Percentiles rank a stretch among this genome's conserved stretches.
phyloP scores from a whole-genome alignment of 1,140 invertebrate species.

The Eciton burchellii region DNA sequence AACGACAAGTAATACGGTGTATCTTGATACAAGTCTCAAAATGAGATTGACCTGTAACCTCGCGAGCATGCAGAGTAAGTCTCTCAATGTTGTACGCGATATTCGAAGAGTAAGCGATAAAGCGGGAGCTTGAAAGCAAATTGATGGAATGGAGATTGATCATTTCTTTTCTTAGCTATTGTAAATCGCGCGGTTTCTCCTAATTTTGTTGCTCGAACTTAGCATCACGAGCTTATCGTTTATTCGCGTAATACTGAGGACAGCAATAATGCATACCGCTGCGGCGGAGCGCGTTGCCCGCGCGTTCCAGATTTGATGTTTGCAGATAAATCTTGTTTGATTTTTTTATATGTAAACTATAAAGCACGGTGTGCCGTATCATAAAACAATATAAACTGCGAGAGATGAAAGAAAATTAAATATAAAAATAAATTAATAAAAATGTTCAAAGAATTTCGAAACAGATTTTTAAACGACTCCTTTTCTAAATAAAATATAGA shows the following conservation, averaged over 20 bases:
- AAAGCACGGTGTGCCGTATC: no score
- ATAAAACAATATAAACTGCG: neutral
- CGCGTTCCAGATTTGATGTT: neutral
- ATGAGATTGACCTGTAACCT: no score
- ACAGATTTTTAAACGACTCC: neutral
- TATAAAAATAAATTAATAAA: slow-evolving; percentile 7
- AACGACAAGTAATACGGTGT: slow-evolving; percentile 18
- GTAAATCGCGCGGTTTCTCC: neutral
- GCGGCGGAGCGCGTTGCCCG: no score
- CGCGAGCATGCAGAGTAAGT: no score
- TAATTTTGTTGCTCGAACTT: neutral
- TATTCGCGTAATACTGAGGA: no score
- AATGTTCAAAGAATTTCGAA: neutral
- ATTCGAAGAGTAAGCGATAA: neutral
- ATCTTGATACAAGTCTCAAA: slow-evolving; percentile 28
- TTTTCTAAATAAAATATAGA: slow-evolving; percentile 24
- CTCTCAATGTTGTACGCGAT: no score
- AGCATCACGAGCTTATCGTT: neutral
- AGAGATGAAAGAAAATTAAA: slow-evolving; percentile 3
- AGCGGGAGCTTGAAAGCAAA: neutral
- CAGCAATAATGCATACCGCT: no score
- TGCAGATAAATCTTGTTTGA: neutral
- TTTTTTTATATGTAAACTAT: no score
- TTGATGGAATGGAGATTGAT: slow-evolving; percentile 3
- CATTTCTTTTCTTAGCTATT: neutral